Percentiles rank a stretch among this genome's conserved stretches.
Conservation (phyloP, 2,888 invertebrate species). For the Arrhopalites spinosus region DNA sequence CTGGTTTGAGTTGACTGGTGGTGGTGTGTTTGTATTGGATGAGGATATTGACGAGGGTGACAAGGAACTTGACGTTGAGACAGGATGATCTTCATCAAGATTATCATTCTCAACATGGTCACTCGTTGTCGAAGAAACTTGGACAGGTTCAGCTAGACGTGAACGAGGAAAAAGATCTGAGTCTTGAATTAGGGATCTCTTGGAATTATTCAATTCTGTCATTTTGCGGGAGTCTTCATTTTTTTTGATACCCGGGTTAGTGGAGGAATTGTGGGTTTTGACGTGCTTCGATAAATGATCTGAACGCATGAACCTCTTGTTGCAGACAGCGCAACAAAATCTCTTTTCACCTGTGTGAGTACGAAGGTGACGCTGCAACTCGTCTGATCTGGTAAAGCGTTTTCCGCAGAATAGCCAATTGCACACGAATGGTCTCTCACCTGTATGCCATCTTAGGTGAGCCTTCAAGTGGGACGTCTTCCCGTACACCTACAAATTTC, state of each 20-base stretch:
- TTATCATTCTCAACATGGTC: background rate
- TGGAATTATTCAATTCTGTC: background rate
- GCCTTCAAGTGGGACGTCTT: slow-evolving; percentile 87
- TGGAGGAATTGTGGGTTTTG: too few species aligned
- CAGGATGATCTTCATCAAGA: background rate
- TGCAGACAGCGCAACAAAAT: slow-evolving; percentile 85
- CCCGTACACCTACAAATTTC: slow-evolving; percentile 74
- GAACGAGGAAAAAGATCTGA: background rate
- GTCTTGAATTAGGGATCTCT: too few species aligned
- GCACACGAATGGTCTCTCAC: slow-evolving; percentile 93
- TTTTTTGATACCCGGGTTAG: too few species aligned
- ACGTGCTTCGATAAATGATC: slow-evolving; percentile 65
- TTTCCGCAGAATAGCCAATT: slow-evolving; percentile 96
- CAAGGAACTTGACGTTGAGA: slow-evolving; percentile 21
- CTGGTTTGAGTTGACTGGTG: slow-evolving; percentile 3
- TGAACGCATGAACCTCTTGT: slow-evolving; percentile 85
- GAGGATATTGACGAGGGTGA: slow-evolving; percentile 30
- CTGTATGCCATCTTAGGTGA: slow-evolving; percentile 88
- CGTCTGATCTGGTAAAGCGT: slow-evolving; percentile 68
- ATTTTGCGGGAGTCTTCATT: background rate
- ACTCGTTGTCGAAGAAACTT: slow-evolving; percentile 9
- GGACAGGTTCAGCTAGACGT: background rate
- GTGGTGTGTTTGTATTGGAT: background rate
- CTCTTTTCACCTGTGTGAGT: slow-evolving; percentile 93
- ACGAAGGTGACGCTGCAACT: slow-evolving; percentile 73